These are phyloP conservation scores for Fratercula arctica DNA, from an alignment of 2,797 vertebrate genomes.

Conservation along the genomic window DNA sequence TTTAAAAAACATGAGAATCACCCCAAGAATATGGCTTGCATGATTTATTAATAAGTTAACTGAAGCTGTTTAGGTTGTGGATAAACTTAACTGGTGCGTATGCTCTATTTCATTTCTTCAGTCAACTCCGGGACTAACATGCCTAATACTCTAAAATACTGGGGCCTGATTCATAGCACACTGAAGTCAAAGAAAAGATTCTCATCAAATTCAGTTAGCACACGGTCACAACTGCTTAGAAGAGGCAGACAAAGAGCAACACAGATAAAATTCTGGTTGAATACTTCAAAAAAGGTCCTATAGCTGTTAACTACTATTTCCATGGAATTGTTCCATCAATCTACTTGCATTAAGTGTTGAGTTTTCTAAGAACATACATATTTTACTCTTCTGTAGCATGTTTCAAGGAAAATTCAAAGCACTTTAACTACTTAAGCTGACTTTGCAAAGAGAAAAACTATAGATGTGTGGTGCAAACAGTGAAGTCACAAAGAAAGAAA, in stretches of 20 bases:
- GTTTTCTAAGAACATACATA: background rate
- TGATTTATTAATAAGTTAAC: background rate
- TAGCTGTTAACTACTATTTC: background rate
- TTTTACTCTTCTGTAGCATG: background rate
- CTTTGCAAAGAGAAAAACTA: background rate
- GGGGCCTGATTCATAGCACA: background rate
- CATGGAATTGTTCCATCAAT: background rate
- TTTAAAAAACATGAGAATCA: background rate
- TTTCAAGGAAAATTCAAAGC: background rate
- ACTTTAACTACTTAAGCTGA: background rate
- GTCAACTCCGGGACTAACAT: background rate
- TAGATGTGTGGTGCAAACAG: background rate
- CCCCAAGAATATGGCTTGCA: background rate
- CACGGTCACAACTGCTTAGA: background rate
- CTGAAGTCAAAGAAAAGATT: background rate
- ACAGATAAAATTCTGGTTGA: background rate
- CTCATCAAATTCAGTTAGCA: background rate
- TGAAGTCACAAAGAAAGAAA: background rate
- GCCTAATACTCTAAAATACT: background rate
- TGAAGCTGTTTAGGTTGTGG: background rate
- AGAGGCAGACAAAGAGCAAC: background rate
- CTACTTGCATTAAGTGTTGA: background rate
- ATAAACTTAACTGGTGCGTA: background rate
- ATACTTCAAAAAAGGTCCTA: background rate
- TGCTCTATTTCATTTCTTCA: background rate